Conservation (phyloP, 2,797 vertebrate genomes). For the Amphiprion clarkii region DNA sequence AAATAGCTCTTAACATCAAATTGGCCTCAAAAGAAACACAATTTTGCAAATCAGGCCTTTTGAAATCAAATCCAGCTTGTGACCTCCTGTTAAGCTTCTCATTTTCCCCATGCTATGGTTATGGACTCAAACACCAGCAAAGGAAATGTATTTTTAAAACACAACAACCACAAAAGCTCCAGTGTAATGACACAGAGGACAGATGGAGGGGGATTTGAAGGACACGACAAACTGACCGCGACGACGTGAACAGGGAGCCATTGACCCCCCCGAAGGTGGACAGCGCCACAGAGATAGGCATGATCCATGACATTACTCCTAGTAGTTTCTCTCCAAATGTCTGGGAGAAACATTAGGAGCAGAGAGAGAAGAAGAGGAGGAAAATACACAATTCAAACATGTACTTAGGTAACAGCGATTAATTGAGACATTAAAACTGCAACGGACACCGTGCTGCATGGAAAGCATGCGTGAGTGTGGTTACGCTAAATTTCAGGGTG, state of each 20-base stretch:
- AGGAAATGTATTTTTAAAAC: neutral
- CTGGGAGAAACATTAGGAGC: slow-evolving; percentile 68
- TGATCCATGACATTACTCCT: slow-evolving; percentile 93
- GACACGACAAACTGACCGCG: slow-evolving; percentile 80
- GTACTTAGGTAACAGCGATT: neutral
- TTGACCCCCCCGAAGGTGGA: slow-evolving; percentile 93
- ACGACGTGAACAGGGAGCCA: slow-evolving; percentile 91
- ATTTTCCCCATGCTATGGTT: neutral
- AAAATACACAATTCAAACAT: slow-evolving; percentile 22
- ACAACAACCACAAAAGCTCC: neutral
- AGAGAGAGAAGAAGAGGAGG: slow-evolving; percentile 15
- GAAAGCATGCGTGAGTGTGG: neutral
- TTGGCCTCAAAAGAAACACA: neutral
- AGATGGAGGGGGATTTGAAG: neutral
- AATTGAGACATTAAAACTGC: slow-evolving; percentile 4
- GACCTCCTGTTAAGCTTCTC: neutral
- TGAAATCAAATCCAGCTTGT: neutral
- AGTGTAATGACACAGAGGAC: neutral
- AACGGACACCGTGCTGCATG: neutral
- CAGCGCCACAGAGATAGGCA: slow-evolving; percentile 92
- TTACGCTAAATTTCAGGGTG: neutral
- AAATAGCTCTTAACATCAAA: neutral
- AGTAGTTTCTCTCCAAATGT: slow-evolving; percentile 92
- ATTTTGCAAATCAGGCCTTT: neutral
- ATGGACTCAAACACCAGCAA: neutral